A percentile compares a stretch with the other conserved stretches of the same genome.
phyloP scores from a whole-genome alignment of 2,113 vertebrate genomes.

The Odontophorus gujanensis region DNA sequence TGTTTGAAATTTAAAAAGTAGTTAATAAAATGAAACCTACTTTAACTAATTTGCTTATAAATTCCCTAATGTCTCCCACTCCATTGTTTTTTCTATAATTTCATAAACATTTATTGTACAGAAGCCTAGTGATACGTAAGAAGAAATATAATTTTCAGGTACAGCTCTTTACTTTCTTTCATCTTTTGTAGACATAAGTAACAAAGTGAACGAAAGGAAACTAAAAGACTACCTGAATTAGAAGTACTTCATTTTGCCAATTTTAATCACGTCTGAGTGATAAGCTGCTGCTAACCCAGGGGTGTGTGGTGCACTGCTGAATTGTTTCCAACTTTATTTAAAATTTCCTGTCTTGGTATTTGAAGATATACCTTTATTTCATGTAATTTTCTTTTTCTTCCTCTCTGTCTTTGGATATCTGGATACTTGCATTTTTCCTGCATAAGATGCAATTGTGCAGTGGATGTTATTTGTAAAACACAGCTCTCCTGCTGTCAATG shows the following conservation, averaged over 20 bases:
- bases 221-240: background rate
- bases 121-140: background rate
- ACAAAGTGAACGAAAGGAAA: background rate
- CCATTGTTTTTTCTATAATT: background rate
- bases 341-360: background rate
- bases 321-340: background rate
- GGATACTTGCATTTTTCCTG: background rate
- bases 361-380: background rate
- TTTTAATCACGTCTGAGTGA: background rate
- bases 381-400: background rate
- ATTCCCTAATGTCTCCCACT: background rate
- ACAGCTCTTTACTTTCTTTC: background rate
- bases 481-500: background rate
- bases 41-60: background rate
- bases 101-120: accelerated
- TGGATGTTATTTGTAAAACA: background rate
- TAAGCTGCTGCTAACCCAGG: background rate
- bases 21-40: accelerated
- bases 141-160: background rate
- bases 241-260: background rate
- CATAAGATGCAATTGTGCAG: background rate
- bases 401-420: background rate
- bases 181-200: background rate
- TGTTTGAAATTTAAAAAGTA: background rate
- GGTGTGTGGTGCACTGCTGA: background rate